Base-by-base conservation (phyloP, 2,797 vertebrate genomes). In the Peromyscus melanophrys region DNA sequence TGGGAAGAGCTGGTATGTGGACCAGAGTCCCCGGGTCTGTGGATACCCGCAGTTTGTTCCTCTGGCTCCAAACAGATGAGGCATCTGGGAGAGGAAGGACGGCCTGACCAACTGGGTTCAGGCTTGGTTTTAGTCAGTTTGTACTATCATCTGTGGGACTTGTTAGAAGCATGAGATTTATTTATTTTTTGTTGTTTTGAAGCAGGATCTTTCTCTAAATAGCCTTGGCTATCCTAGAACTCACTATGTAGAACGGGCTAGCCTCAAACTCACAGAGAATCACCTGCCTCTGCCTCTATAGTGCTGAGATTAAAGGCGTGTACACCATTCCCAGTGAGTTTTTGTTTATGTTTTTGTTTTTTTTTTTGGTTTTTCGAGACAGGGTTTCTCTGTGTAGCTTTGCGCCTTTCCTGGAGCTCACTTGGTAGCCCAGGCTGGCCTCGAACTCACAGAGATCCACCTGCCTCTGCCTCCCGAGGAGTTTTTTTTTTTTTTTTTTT, bases 101-200 rank as follows among this genome's bases (percentile, higher is more conserved):
- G 71, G 0, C 57, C 75, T 61, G 89, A 27, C 17, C 12, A 17
- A 76, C 85, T 84, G 71, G 71, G 23, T 34, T 80, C 23, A 37
- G 31, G 17, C 34, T 17, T 16, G 55, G 31, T 49, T 80, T 49
- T 23, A 43, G 52, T 21, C 31, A 85, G 16, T 69, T 73, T 25
- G 4, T 6, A 59, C 3, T 40, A 19, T 85, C 46, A 57, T 57
- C 49, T 89, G 90, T 90, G 71, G 88, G 90, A 80, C 3, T 34
- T 77, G 23, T 78, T 84, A 90, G 34, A 67, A 65, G 11, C 61
- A 31, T 31, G 40, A 59, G 61, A 34, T 95, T 93, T 92, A 92
- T n/a, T 73, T 59, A 17, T 34, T 76, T 29, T 87, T 34, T 5
- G 1, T 34, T 59, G 13, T 89, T 46, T 77, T 77, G 29, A 63